phyloP scores from a whole-genome alignment of 2,888 invertebrate genomes.

The Phytoseiulus persimilis region DNA sequence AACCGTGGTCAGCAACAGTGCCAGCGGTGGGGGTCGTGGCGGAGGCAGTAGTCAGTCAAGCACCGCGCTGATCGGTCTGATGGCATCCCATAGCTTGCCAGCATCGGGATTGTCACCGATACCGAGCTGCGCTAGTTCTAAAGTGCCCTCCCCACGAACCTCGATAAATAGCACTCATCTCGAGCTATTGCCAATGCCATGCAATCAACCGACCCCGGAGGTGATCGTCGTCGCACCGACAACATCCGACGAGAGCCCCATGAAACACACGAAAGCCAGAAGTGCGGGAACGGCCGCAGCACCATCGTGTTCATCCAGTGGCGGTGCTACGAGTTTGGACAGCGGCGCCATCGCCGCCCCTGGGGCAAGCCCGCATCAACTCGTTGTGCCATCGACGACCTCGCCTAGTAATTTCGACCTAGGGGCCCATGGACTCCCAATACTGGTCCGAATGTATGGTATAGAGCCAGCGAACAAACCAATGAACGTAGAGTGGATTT shows the following conservation, averaged over 20 bases:
- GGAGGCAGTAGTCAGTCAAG: not conserved
- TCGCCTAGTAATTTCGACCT: not conserved
- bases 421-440: slow-evolving; percentile 21
- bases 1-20: not conserved
- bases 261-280: not conserved
- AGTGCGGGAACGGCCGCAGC: not conserved
- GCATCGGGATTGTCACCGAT: slow-evolving; percentile 27
- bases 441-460: slow-evolving; percentile 28
- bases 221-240: slow-evolving; percentile 12
- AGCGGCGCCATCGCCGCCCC: not conserved
- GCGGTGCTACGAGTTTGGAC: not conserved
- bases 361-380: not conserved
- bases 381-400: slow-evolving; percentile 10
- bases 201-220: slow-evolving; percentile 1
- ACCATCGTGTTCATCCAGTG: too few relatives aligned
- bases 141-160: slow-evolving; percentile 12
- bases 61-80: not conserved
- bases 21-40: too few relatives aligned
- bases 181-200: not conserved
- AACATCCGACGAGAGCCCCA: not conserved
- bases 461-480: slow-evolving; percentile 31
- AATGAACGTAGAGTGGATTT: slow-evolving; percentile 33
- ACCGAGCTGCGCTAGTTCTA: slow-evolving; percentile 29
- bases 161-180: slow-evolving; percentile 19
- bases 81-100: slow-evolving; percentile 33